Evolutionary conservation across 1,140 invertebrate genomes (phyloP), one percentile per base, ranked within the genome.

Genomic region (Hypsibius dujardini): DNA sequence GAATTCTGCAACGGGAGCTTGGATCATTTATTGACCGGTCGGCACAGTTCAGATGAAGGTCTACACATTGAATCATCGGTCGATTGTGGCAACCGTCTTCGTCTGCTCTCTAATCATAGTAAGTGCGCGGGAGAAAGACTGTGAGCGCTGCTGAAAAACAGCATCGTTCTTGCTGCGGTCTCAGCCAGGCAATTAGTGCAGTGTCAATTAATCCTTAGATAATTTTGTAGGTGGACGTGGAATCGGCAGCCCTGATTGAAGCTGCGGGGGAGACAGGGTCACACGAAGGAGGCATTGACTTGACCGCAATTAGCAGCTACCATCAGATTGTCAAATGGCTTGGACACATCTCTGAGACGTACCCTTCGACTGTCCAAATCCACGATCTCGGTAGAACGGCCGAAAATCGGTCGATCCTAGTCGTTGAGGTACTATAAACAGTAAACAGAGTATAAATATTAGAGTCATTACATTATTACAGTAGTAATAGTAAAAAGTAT

Each of bases 361-460:
- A 56, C n/a, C 50, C 50, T 7, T 56, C n/a, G 28, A 28, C 28
- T n/a, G 50, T 56, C 50, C 7, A 56, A 56, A 56, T 56, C 50
- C 50, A n/a, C 7, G 50, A 56, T 56, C n/a, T 56, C 7, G 50
- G 50, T 12, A 56, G 50, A n/a, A 56, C 50, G 7, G 7, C n/a
- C 50, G 50, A 56, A n/a, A 56, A 56, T n/a, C 50, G 50, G 50
- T 56, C 50, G 50, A 56, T 56, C 50, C n/a, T 56, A 7, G 50
- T 56, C 50, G 50, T 56, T 12, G n/a, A 56, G 50, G 50, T 56
- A n/a, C 50, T 28, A 28, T 28, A 28, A 28, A 28, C 28, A 28
- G 28, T 28, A 28, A n/a, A 28, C 28, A 28, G 28, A 28, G 28
- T 28, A 28, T 28, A 28, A 28, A 28, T 28, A 28, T 28, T 28